Evolutionary conservation across 1,140 invertebrate species (phyloP).

Genomic region (Drosophila hydei): DNA sequence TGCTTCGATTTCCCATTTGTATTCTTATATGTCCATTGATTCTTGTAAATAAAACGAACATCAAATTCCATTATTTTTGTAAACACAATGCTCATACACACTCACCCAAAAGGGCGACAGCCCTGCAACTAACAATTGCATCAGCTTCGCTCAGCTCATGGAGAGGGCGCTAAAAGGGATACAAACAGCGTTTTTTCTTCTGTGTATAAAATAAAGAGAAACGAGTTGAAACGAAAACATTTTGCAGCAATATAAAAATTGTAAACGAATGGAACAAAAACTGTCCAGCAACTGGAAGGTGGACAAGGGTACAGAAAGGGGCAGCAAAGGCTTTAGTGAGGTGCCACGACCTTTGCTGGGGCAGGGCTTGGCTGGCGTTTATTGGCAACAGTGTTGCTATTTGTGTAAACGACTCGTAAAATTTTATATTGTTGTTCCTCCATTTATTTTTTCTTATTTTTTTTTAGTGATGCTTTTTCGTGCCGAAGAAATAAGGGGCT

Average conservation of each 20-base stretch:
- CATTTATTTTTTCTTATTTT: slow-evolving; percentile 35
- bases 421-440: slow-evolving; percentile 73
- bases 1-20: slow-evolving; percentile 27
- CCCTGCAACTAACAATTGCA: slow-evolving; percentile 29
- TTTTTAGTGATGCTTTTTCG: slow-evolving; percentile 37
- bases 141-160: not conserved
- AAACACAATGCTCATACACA: slow-evolving; percentile 59
- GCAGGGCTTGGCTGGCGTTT: slow-evolving; percentile 47
- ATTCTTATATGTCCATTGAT: slow-evolving; percentile 65
- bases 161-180: slow-evolving; percentile 34
- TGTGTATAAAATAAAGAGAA: slow-evolving; percentile 72
- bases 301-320: not conserved
- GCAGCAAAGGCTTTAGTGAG: not conserved
- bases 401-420: slow-evolving; percentile 82
- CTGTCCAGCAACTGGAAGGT: not conserved
- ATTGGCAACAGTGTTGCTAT: slow-evolving; percentile 82
- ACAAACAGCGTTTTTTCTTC: slow-evolving; percentile 56
- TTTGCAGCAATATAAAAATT: slow-evolving; percentile 79
- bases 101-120: slow-evolving; percentile 28
- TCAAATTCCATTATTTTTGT: slow-evolving; percentile 79
- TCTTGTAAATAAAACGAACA: slow-evolving; percentile 71
- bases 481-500: not conserved
- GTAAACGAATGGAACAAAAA: slow-evolving; percentile 51
- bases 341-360: slow-evolving; percentile 39
- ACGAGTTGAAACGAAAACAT: slow-evolving; percentile 78